Percentiles rank a stretch among this genome's conserved stretches.
These are phyloP conservation scores for Tortrix viridana DNA, from an alignment of 2,888 invertebrate genomes.

Conservation along the genomic window DNA sequence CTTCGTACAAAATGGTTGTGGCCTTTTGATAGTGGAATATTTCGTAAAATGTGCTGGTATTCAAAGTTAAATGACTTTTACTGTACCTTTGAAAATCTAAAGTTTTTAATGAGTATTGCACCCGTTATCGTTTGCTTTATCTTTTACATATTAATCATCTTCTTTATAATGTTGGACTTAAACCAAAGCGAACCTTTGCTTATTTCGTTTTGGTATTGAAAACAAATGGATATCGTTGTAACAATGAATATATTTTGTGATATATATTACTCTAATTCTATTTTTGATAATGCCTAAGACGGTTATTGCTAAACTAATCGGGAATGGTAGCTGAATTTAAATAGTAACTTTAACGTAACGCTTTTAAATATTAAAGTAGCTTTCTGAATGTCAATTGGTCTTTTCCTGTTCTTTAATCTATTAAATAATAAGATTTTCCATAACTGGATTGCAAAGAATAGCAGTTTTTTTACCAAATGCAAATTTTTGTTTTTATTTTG, in stretches of 20 bases:
- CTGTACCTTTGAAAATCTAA: no score
- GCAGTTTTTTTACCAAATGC: neutral
- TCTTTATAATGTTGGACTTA: neutral
- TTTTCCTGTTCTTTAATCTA: slow-evolving; percentile 18
- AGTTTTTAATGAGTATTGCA: no score
- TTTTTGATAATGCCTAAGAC: slow-evolving; percentile 82
- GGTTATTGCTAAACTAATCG: slow-evolving; percentile 70
- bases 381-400: slow-evolving; percentile 42
- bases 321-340: slow-evolving; percentile 73
- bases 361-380: slow-evolving; percentile 41
- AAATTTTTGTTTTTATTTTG: neutral
- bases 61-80: no score
- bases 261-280: slow-evolving; percentile 82
- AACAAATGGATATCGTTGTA: slow-evolving; percentile 70
- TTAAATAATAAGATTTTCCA: slow-evolving; percentile 1
- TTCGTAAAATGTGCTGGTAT: no score
- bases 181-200: neutral
- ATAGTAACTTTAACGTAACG: slow-evolving; percentile 35
- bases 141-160: no score
- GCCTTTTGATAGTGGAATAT: no score
- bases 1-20: no score
- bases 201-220: slow-evolving; percentile 65
- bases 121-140: no score
- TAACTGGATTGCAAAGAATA: neutral
- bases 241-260: slow-evolving; percentile 84